phyloP scores from a whole-genome alignment of 2,888 invertebrate species.

The Acrobasis consociella region DNA sequence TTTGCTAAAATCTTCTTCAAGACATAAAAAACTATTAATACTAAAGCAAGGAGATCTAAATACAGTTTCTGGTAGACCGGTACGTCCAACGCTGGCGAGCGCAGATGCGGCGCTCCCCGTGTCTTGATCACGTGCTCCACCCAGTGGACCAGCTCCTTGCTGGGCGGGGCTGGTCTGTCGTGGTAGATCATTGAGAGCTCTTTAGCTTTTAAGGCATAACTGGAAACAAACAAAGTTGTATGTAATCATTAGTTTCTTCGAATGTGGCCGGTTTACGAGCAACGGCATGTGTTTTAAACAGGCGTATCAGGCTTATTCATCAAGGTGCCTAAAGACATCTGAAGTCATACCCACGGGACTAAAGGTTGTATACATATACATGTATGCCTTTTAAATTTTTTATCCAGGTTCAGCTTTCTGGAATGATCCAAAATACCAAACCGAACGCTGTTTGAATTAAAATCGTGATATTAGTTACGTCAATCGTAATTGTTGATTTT shows the following conservation, averaged over 20 bases:
- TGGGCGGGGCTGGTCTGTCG: slow-evolving; percentile 46
- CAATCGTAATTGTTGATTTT: no score
- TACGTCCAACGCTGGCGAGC: slow-evolving; percentile 46
- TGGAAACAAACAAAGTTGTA: slow-evolving; percentile 29
- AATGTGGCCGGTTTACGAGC: no score
- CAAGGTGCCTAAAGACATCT: neutral
- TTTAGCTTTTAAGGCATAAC: slow-evolving; percentile 43
- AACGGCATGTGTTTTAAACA: no score
- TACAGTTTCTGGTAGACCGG: slow-evolving; percentile 54
- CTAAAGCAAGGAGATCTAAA: slow-evolving; percentile 39
- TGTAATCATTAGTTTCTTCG: no score
- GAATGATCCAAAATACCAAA: no score
- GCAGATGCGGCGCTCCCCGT: slow-evolving; percentile 48
- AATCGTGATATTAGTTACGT: no score
- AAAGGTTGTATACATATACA: no score
- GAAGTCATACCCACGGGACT: no score
- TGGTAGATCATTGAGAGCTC: slow-evolving; percentile 49
- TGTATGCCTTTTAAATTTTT: no score
- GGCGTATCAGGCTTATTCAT: no score
- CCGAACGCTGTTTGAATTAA: no score
- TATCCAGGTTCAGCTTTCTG: no score
- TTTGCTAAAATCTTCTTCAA: slow-evolving; percentile 12
- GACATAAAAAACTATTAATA: slow-evolving; percentile 9
- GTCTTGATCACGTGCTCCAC: slow-evolving; percentile 51
- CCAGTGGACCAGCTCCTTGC: slow-evolving; percentile 50